These are phyloP conservation scores for Zaprionus tsacasi DNA, from an alignment of 1,140 invertebrate species.

Conservation along the genomic window DNA sequence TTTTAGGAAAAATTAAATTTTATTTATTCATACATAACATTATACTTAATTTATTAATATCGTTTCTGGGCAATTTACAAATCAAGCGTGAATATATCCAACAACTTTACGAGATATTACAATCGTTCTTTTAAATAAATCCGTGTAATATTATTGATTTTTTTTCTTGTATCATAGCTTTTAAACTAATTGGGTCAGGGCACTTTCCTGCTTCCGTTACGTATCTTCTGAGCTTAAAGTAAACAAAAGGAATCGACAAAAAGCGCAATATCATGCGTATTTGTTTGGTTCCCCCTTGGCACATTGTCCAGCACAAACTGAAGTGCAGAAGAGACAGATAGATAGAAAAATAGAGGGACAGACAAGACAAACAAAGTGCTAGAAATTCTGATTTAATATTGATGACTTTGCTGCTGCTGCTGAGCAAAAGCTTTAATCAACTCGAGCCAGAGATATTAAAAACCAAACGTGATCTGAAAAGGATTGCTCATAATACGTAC, in stretches of 20 bases:
- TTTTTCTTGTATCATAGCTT: conserved; percentile 38
- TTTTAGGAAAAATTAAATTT: conserved; percentile 79
- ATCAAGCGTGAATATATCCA: conserved; percentile 21
- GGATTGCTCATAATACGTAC: conserved; percentile 20
- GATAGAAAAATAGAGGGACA: neutral
- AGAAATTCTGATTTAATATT: conserved; percentile 43
- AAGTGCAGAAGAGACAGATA: conserved; percentile 31
- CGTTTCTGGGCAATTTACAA: conserved; percentile 47
- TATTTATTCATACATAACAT: conserved; percentile 69
- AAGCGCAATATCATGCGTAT: conserved; percentile 75
- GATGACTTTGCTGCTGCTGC: conserved; percentile 11
- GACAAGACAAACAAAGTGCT: neutral
- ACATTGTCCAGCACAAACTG: conserved; percentile 43
- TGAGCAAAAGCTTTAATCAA: conserved; percentile 24
- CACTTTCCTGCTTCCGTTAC: too few relatives aligned
- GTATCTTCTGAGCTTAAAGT: conserved; percentile 15
- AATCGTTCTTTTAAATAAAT: neutral
- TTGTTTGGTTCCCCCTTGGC: conserved; percentile 52
- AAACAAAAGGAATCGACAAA: conserved; percentile 47
- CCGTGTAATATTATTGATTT: conserved; percentile 32
- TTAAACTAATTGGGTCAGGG: conserved; percentile 67
- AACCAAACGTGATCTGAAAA: conserved; percentile 24
- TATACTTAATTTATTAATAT: conserved; percentile 64
- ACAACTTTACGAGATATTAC: neutral
- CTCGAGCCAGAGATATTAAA: conserved; percentile 17